Percentiles rank a stretch among this genome's conserved stretches.
These are phyloP conservation scores for Lithophane leautieri DNA, from an alignment of 2,888 invertebrate genomes.

Conservation along the genomic window DNA sequence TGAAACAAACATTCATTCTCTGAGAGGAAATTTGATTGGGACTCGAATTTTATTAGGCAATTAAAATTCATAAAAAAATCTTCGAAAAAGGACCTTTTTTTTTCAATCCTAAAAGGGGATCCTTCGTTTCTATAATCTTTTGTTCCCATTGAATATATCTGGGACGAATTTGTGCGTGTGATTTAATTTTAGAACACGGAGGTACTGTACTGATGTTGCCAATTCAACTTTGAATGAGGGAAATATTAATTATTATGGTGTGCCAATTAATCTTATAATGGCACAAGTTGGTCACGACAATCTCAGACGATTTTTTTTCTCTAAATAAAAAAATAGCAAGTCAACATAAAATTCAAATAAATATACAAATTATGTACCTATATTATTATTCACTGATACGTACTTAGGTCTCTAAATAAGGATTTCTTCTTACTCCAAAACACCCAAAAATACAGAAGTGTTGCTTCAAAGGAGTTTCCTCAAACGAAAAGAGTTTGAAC, in stretches of 20 bases:
- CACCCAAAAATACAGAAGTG: slow-evolving; percentile 30
- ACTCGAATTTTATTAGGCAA: slow-evolving; percentile 79
- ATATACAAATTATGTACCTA: too few relatives aligned
- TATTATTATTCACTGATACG: too few relatives aligned
- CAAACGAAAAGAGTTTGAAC: slow-evolving; percentile 54
- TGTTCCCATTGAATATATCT: slow-evolving; percentile 53
- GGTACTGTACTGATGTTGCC: slow-evolving; percentile 7
- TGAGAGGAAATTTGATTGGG: slow-evolving; percentile 74
- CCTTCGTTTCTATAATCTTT: slow-evolving; percentile 55
- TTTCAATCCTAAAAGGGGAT: slow-evolving; percentile 74
- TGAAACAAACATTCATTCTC: slow-evolving; percentile 52
- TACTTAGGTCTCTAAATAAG: too few relatives aligned
- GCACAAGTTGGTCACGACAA: not conserved
- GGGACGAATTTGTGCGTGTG: slow-evolving; percentile 28
- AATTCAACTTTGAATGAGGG: slow-evolving; percentile 17
- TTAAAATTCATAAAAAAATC: slow-evolving; percentile 78
- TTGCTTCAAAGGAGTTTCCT: slow-evolving; percentile 36
- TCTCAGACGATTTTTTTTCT: too few relatives aligned
- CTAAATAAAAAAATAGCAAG: too few relatives aligned
- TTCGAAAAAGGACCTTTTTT: slow-evolving; percentile 66
- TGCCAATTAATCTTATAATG: slow-evolving; percentile 1
- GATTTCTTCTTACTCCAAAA: slow-evolving; percentile 4
- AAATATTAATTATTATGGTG: slow-evolving; percentile 7
- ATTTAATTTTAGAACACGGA: slow-evolving; percentile 56
- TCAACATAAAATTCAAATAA: too few relatives aligned